A percentile compares a stretch with the other conserved stretches of the same genome.
phyloP scores from a whole-genome alignment of 2,797 vertebrate genomes.

The Protonibea diacanthus region DNA sequence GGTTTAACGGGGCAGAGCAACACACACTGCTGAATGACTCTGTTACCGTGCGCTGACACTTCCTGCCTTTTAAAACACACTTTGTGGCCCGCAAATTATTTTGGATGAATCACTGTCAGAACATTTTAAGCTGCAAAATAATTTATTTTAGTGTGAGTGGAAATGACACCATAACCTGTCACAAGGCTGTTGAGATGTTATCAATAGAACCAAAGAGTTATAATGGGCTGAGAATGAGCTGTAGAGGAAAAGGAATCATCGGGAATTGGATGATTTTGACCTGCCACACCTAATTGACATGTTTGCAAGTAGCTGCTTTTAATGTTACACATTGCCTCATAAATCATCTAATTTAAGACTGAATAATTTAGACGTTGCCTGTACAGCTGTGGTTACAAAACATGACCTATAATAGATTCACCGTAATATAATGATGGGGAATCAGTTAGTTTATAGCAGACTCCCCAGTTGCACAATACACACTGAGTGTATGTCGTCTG shows the following conservation, averaged over 20 bases:
- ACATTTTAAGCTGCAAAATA: not conserved
- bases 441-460: not conserved
- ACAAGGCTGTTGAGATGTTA: not conserved
- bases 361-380: not conserved
- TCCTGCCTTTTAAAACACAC: not conserved
- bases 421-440: not conserved
- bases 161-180: not conserved
- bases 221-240: not conserved
- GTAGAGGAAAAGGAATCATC: not conserved
- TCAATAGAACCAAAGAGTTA: not conserved
- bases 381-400: not conserved
- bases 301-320: not conserved
- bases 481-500: not conserved
- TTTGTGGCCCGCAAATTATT: not conserved
- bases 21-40: not conserved
- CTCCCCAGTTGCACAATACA: not conserved
- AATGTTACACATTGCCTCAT: not conserved
- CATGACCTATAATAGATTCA: not conserved
- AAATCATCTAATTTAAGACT: slow-evolving; percentile 1
- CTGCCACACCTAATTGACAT: not conserved
- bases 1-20: not conserved
- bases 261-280: slow-evolving; percentile 14
- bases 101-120: not conserved
- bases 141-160: not conserved
- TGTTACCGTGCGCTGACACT: not conserved